phyloP scores from a whole-genome alignment of 2,113 vertebrate species.

The Prunella himalayana region DNA sequence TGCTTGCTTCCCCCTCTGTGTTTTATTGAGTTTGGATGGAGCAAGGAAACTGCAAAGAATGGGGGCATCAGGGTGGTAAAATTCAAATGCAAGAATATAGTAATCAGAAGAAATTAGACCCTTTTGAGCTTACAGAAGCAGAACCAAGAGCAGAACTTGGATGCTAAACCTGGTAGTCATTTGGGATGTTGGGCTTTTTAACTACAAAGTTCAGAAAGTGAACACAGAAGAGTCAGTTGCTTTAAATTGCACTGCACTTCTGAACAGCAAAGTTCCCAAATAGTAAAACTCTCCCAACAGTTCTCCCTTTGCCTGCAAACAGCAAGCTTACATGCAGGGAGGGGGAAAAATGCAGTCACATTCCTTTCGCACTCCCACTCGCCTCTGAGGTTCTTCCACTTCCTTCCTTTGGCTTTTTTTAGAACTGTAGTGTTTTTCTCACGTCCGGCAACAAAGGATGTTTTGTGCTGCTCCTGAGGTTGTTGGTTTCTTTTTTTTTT shows the following conservation, averaged over 20 bases:
- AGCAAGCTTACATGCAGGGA: constrained; percentile 37
- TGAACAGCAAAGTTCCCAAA: background rate
- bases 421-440: constrained; percentile 93
- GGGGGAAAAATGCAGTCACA: constrained; percentile 69
- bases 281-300: background rate
- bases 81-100: background rate
- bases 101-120: background rate
- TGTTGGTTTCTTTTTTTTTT: background rate
- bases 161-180: background rate
- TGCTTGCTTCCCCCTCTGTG: background rate
- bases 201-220: background rate
- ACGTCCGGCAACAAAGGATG: constrained; percentile 94
- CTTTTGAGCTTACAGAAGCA: background rate
- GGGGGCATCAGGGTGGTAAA: background rate
- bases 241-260: background rate
- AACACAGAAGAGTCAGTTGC: background rate
- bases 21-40: background rate
- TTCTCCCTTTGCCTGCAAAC: background rate
- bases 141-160: background rate
- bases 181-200: background rate
- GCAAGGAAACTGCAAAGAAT: background rate
- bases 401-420: constrained; percentile 99
- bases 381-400: constrained; percentile 86
- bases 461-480: constrained; percentile 82
- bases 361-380: constrained; percentile 90